Conservation (phyloP, 1,140 invertebrate genomes). For the Ceratitis capitata region DNA sequence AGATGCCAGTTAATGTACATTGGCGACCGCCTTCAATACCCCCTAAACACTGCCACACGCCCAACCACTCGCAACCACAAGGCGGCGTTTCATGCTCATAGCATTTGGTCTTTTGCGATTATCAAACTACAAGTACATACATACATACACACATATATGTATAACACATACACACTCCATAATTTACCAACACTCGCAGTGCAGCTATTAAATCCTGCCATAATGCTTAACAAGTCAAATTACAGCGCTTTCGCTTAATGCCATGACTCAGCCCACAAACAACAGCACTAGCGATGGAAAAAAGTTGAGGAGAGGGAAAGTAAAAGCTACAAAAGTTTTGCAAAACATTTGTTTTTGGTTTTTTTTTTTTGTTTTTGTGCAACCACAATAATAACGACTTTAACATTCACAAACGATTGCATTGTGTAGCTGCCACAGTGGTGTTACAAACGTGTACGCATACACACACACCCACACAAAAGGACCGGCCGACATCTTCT, state of each 20-base stretch:
- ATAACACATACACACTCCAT: neutral
- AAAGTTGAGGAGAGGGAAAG: neutral
- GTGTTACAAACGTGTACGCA: neutral
- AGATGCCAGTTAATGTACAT: too few relatives aligned
- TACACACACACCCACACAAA: neutral
- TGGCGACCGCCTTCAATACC: too few relatives aligned
- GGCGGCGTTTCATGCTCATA: too few relatives aligned
- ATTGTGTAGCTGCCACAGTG: neutral
- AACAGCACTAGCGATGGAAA: neutral
- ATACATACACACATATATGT: too few relatives aligned
- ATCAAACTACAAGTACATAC: too few relatives aligned
- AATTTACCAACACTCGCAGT: neutral
- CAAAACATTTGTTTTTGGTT: too few relatives aligned
- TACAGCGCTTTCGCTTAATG: conserved; percentile 13
- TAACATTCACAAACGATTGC: neutral
- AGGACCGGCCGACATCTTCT: neutral
- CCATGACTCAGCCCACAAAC: conserved; percentile 1
- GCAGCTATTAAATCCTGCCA: neutral
- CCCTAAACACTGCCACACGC: too few relatives aligned
- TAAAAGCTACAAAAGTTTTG: neutral
- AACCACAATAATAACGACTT: conserved; percentile 34
- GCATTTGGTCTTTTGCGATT: too few relatives aligned
- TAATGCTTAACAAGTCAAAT: conserved; percentile 35
- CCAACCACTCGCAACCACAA: too few relatives aligned
- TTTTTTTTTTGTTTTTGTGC: conserved; percentile 9